A percentile compares a stretch with the other conserved stretches of the same genome.
phyloP scores from a whole-genome alignment of 92 coral and sea anemone species.

The Zoanthus gigantus region DNA sequence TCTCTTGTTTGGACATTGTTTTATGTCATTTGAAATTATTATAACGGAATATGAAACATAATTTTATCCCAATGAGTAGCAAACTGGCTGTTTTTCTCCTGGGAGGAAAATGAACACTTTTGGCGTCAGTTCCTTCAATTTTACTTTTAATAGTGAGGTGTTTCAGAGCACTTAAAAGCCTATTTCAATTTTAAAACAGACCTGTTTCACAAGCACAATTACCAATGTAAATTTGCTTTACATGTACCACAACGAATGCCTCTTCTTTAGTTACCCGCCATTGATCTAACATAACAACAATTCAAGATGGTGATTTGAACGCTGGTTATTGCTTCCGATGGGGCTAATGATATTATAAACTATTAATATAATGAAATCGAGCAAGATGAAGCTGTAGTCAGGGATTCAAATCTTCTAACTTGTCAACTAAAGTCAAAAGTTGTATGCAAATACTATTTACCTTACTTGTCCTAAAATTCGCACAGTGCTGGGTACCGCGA shows the following conservation, averaged over 20 bases:
- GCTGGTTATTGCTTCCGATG: background rate
- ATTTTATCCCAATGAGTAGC: too few relatives aligned
- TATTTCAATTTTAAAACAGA: background rate
- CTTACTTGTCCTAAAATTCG: constrained; percentile 22
- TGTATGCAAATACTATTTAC: constrained; percentile 18
- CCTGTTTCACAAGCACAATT: background rate
- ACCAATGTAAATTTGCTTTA: background rate
- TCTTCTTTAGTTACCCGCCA: constrained; percentile 2
- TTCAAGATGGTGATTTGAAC: background rate
- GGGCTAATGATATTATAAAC: background rate
- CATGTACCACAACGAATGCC: background rate
- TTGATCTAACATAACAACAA: background rate
- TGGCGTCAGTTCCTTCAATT: too few relatives aligned
- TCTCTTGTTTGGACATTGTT: too few relatives aligned
- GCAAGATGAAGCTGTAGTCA: background rate
- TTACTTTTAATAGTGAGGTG: too few relatives aligned
- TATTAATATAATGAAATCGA: background rate
- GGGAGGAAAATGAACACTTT: too few relatives aligned
- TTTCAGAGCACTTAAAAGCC: background rate
- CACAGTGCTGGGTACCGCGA: constrained; percentile 29
- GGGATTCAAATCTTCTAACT: background rate
- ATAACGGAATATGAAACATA: too few relatives aligned
- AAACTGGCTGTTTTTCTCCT: too few relatives aligned
- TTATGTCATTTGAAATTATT: too few relatives aligned
- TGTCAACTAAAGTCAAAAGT: constrained; percentile 18